Evolutionary conservation across 2,113 vertebrate species (phyloP), one percentile per base, ranked within the genome.

Genomic region (Galbula dea): DNA sequence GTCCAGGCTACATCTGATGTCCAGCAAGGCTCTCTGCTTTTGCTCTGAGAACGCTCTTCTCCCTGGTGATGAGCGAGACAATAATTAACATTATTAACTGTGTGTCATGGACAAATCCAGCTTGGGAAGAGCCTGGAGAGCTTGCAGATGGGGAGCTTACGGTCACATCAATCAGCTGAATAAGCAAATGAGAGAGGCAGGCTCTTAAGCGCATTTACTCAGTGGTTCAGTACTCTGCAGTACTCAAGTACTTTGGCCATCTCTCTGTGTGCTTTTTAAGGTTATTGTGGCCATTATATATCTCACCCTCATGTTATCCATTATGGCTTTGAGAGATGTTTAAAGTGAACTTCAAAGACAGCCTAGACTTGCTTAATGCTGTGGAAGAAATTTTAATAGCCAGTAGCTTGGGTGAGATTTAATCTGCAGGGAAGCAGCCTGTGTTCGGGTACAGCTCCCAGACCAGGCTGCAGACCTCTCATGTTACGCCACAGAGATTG

Each of bases 331-430:
- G 92, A 90, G 68, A 81, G 61, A 63, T 85, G 73, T 80, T 95
- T 83, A 83, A 94, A 92, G 78, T 80, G 78, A 93, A 88, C 89
- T 96, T 96, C 90, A 94, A 90, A 94, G 90, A 88, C 69, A 91
- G 46, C 34, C 66, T 73, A 73, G 37, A 48, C 78, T 68, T 93
- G 74, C 72, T 83, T 80, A 88, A 81, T 10, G 24, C 13, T 91
- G 73, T 2, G 4, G 43, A 83, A 23, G 32, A 45, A 90, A 76
- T 16, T 90, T 90, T 55, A 80, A 74, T 20, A 92, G 48, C 24
- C 68, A 21, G 80, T 46, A 79, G 37, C 45, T 49, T 62, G 74
- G 62, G 67, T 0, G 12, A 76, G 67, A 75, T 85, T 91, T 91
- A 77, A 93, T 55, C 67, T 2, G 2, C 36, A n/a, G 51, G 30